Conservation (phyloP, 2,113 vertebrate species). For the Odocoileus virginianus region DNA sequence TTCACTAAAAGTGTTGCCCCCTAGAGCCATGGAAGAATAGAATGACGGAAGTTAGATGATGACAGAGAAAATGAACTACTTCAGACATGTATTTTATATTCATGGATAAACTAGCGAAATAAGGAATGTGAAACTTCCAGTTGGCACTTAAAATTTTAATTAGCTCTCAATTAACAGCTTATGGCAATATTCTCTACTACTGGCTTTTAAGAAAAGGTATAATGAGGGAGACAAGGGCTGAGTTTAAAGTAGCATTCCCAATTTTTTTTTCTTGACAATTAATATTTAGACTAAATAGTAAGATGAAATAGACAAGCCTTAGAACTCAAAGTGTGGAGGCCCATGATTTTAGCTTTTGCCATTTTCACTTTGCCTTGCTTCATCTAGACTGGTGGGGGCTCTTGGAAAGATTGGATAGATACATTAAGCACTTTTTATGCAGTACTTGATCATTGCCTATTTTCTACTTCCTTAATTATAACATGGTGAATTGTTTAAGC, state of each 20-base stretch:
- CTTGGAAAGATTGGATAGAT: not conserved
- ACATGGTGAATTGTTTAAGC: not conserved
- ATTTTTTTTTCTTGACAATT: not conserved
- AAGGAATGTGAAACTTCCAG: not conserved
- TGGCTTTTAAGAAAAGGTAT: not conserved
- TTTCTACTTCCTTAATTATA: not conserved
- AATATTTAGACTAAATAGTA: not conserved
- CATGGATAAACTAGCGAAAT: not conserved
- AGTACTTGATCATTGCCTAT: not conserved
- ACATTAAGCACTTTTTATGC: not conserved
- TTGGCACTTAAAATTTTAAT: constrained; percentile 58
- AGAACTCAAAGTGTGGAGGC: not conserved
- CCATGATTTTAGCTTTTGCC: not conserved
- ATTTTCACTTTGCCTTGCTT: not conserved
- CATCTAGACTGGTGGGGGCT: not conserved
- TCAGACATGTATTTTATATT: not conserved
- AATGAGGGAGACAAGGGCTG: not conserved
- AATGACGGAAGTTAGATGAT: not conserved
- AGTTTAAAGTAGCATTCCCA: not conserved
- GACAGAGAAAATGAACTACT: not conserved
- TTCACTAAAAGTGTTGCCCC: not conserved
- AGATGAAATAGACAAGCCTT: not conserved
- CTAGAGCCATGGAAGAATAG: not conserved
- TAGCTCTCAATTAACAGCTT: constrained; percentile 42
- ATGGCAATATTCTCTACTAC: constrained; percentile 22